A percentile compares a stretch with the other conserved stretches of the same genome.
Conservation (phyloP, 2,797 vertebrate species). For the Manis crassicaudata region DNA sequence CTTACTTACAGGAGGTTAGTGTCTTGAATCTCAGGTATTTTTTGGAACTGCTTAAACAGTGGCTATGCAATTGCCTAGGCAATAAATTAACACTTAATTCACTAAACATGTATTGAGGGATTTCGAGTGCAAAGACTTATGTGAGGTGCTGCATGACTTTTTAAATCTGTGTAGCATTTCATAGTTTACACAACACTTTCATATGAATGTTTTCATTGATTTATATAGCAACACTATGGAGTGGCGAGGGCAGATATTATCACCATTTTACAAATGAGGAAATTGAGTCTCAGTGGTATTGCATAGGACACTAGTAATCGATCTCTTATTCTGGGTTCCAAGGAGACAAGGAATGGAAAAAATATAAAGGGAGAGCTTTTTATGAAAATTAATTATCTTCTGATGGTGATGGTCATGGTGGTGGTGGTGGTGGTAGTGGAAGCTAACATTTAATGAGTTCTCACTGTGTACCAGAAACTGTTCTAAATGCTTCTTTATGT, state of each 20-base stretch:
- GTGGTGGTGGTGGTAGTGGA: not conserved
- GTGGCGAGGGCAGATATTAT: not conserved
- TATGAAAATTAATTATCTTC: slow-evolving; percentile 38
- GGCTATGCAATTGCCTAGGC: not conserved
- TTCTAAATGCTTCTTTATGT: not conserved
- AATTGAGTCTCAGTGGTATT: not conserved
- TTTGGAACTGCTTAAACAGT: not conserved
- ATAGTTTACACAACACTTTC: not conserved
- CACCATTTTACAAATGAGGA: slow-evolving; percentile 26
- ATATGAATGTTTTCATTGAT: not conserved
- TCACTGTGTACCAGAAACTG: not conserved
- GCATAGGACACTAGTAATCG: not conserved
- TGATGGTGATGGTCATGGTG: not conserved
- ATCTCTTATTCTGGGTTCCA: slow-evolving; percentile 3
- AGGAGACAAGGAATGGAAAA: not conserved
- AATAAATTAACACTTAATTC: not conserved
- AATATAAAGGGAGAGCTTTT: not conserved
- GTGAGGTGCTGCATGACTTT: not conserved
- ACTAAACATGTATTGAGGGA: not conserved
- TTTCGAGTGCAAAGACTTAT: not conserved
- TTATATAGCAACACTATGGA: not conserved
- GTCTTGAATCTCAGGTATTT: not conserved
- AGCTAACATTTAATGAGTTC: not conserved
- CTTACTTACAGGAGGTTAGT: not conserved
- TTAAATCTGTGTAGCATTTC: not conserved